phyloP scores from a whole-genome alignment of 2,797 vertebrate genomes.

The Alosa sapidissima region DNA sequence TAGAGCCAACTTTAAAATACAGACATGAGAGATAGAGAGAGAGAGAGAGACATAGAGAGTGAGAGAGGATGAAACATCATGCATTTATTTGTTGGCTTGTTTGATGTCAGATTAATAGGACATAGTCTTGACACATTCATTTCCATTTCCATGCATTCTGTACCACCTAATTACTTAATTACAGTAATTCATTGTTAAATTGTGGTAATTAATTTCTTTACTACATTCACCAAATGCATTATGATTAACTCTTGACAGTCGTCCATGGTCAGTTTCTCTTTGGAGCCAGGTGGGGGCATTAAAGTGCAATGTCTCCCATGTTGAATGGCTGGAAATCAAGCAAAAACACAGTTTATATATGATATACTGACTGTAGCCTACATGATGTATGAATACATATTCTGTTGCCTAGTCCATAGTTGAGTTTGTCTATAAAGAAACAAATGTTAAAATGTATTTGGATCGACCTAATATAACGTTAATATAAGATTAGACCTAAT shows the following conservation, averaged over 20 bases:
- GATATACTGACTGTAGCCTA: background rate
- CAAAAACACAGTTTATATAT: background rate
- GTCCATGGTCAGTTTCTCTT: background rate
- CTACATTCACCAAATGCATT: background rate
- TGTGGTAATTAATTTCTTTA: too few species aligned
- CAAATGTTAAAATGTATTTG: background rate
- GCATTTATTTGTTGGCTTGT: background rate
- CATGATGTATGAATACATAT: background rate
- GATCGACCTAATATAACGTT: background rate
- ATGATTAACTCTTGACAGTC: background rate
- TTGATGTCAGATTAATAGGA: background rate
- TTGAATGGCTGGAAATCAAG: background rate
- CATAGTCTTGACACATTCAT: background rate
- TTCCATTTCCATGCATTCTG: background rate
- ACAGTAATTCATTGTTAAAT: too few species aligned
- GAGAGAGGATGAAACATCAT: background rate
- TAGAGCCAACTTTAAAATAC: background rate
- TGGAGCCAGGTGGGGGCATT: conserved; percentile 5
- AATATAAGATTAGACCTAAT: background rate
- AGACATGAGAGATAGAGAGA: background rate
- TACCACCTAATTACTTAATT: background rate
- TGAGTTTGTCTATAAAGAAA: background rate
- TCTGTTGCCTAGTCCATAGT: background rate
- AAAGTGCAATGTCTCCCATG: background rate
- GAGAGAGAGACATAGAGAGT: background rate